Base-by-base conservation (phyloP, 2,888 invertebrate genomes). In the Melangyna quadrimaculata region DNA sequence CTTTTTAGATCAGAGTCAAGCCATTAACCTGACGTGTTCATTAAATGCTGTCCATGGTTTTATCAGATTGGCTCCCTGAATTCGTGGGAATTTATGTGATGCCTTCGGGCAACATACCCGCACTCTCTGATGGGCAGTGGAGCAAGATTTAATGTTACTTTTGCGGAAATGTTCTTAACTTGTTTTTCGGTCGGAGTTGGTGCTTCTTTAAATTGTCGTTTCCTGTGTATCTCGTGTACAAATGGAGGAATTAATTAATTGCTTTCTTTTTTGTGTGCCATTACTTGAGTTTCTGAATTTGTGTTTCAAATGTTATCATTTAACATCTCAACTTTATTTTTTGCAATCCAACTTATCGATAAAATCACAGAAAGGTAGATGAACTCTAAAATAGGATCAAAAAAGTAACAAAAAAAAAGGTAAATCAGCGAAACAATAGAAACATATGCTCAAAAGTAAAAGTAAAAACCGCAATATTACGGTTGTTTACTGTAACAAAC, bases 391-490 rank as follows among this genome's bases (percentile, higher is more conserved):
- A 2, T 4, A 3, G 9, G 24, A 19, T 9, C 19, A 9, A 55
- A 5, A 59, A 55, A 8, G 0, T 14, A 55, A 32, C 29, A 37
- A n/a, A 22, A 70, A 61, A 32, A 51, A 19, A 73, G 35, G 3
- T 12, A 14, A 35, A 8, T n/a, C 10, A 6, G 27, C 22, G 7
- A 3, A 59, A 55, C 57, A 75, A 74, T 55, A 35, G 48, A 43
- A 78, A 45, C 86, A 86, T 81, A 86, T 86, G 86, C 70, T 81
- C 77, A 2, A 80, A 80, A 81, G 61, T 80, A 73, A 78, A 77
- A 86, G 80, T 61, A 78, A 59, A 73, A 86, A 86, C 86, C 86
- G 73, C 86, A 86, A 86, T 86, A 81, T 86, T 86, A 81, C 86
- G 86, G 86, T 81, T 78, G 59, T 86, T 86, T 86, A 81, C 72